Evolutionary conservation across 2,888 invertebrate species (phyloP).

Genomic region (Lapara coniferarum): DNA sequence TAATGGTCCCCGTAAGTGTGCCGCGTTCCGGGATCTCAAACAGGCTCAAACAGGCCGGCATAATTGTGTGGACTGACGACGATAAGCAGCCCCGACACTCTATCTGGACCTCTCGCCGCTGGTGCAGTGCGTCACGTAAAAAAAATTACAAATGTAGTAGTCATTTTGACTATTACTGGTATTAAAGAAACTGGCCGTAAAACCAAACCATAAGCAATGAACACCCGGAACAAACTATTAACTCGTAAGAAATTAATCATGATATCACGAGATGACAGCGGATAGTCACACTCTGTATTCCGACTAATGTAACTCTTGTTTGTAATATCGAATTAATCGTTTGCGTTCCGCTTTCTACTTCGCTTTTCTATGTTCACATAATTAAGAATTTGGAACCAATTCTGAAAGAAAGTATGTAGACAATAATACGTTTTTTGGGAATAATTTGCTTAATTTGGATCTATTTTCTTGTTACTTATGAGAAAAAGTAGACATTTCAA

Average conservation of each 20-base stretch:
- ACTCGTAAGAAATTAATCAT: constrained; percentile 41
- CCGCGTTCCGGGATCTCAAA: too few relatives aligned
- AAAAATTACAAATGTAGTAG: too few relatives aligned
- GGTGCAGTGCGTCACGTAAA: too few relatives aligned
- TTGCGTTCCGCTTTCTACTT: constrained; percentile 61
- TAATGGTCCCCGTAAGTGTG: too few relatives aligned
- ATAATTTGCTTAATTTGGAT: not conserved
- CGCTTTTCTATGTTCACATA: constrained; percentile 30
- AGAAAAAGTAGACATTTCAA: too few relatives aligned
- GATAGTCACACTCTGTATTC: constrained; percentile 49
- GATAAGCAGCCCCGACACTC: too few relatives aligned
- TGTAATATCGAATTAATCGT: constrained; percentile 60
- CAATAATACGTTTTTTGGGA: constrained; percentile 6
- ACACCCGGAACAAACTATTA: not conserved
- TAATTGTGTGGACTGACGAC: too few relatives aligned
- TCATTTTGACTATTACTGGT: too few relatives aligned
- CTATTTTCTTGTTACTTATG: not conserved
- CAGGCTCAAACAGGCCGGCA: too few relatives aligned
- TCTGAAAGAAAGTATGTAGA: constrained; percentile 25
- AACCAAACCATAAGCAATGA: not conserved
- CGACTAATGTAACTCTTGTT: constrained; percentile 43
- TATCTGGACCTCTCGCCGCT: too few relatives aligned
- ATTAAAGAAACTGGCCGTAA: not conserved
- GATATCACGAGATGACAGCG: constrained; percentile 36
- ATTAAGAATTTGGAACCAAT: constrained; percentile 29